These are phyloP conservation scores for Prolemur simus DNA, from an alignment of 2,113 vertebrate species.

Conservation along the genomic window DNA sequence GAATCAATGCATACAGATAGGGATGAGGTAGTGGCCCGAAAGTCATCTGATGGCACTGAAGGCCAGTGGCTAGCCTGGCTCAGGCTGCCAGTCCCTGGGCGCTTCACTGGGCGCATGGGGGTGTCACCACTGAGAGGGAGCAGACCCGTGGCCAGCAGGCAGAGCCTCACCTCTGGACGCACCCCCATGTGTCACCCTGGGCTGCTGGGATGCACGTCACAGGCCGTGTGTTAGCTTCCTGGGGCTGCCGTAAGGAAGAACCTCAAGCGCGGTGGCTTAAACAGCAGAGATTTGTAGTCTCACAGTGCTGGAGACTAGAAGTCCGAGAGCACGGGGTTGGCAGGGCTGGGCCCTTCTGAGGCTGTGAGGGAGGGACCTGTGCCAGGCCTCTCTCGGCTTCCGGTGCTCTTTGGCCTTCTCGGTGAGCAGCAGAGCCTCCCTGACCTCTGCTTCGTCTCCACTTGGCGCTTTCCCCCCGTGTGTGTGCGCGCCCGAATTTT, in stretches of 20 bases:
- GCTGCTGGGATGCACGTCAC: accelerated
- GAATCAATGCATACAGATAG: background rate
- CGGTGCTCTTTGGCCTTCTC: accelerated
- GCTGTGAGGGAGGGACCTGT: too few relatives aligned
- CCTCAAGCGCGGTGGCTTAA: accelerated
- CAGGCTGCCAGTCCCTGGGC: background rate
- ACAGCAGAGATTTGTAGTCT: background rate
- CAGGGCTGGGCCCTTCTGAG: background rate
- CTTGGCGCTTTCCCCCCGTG: too few relatives aligned
- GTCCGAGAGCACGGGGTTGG: too few relatives aligned
- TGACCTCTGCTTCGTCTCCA: background rate
- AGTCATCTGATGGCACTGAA: background rate
- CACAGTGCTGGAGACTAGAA: background rate
- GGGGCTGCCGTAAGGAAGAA: background rate
- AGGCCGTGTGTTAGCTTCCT: background rate
- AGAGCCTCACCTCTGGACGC: background rate
- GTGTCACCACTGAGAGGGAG: background rate
- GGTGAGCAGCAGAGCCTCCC: accelerated
- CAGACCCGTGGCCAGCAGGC: background rate
- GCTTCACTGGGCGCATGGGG: accelerated
- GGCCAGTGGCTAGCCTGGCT: accelerated
- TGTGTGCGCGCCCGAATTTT: background rate
- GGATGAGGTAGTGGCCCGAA: background rate
- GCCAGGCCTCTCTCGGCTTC: background rate
- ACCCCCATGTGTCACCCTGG: background rate